Conservation (phyloP, 1,140 invertebrate genomes). For the Scaptomyza hsui region DNA sequence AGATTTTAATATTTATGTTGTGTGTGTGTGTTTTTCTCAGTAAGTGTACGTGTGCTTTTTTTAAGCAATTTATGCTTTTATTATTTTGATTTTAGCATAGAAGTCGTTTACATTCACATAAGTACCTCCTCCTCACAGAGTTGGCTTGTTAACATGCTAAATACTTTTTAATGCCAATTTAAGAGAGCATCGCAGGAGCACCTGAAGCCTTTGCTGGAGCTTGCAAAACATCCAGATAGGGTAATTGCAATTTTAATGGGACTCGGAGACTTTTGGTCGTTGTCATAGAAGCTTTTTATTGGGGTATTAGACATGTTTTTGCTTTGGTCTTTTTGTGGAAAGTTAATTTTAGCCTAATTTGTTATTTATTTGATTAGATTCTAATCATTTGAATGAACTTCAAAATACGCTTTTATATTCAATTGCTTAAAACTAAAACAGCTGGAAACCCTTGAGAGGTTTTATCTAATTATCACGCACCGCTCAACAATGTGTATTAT, state of each 20-base stretch:
- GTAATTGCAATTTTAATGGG: background rate
- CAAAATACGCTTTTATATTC: too few relatives aligned
- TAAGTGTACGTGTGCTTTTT: constrained; percentile 5
- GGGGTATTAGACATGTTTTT: background rate
- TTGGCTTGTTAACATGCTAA: constrained; percentile 77
- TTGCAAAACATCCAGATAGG: background rate
- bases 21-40: background rate
- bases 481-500: background rate
- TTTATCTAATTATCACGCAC: background rate
- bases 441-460: too few relatives aligned
- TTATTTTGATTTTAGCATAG: constrained; percentile 48
- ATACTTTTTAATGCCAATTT: constrained; percentile 76
- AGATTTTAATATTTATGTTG: constrained; percentile 36
- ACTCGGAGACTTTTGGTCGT: background rate
- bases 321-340: background rate
- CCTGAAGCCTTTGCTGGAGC: background rate
- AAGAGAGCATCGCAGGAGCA: constrained; percentile 34
- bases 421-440: too few relatives aligned
- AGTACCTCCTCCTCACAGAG: background rate
- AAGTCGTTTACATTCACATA: background rate
- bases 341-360: too few relatives aligned
- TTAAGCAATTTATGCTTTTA: constrained; percentile 55
- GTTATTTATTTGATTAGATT: too few relatives aligned
- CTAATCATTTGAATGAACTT: background rate
- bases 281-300: constrained; percentile 5